phyloP scores from a whole-genome alignment of 2,888 invertebrate genomes.

The Bimastos eiseni region DNA sequence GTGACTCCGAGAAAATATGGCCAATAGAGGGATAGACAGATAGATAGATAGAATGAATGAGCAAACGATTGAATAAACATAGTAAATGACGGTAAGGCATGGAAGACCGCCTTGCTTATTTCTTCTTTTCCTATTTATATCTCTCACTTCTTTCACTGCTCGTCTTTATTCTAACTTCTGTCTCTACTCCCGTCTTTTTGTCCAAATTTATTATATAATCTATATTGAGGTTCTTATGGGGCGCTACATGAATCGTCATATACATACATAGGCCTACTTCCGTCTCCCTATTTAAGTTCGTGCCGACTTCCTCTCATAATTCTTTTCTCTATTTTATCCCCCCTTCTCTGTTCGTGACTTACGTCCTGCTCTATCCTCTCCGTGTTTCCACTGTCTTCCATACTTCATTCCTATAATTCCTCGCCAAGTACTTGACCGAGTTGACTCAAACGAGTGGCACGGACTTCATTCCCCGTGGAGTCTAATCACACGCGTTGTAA shows the following conservation, averaged over 20 bases:
- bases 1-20: too few species aligned
- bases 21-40: too few species aligned
- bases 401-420: background rate
- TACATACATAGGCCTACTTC: too few species aligned
- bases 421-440: background rate
- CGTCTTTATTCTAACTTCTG: background rate
- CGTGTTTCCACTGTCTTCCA: background rate
- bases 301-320: background rate
- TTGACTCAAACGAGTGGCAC: background rate
- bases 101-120: background rate
- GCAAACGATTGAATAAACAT: background rate
- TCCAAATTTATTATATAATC: too few species aligned
- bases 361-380: background rate
- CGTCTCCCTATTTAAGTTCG: too few species aligned
- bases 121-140: background rate
- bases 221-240: too few species aligned
- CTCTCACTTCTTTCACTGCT: background rate
- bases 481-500: background rate
- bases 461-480: background rate
- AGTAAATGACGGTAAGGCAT: too few species aligned
- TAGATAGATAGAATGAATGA: background rate
- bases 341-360: background rate
- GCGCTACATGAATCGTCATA: too few species aligned
- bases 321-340: background rate
- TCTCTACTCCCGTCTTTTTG: background rate